phyloP scores from a whole-genome alignment of 2,113 vertebrate genomes.

The Sinosuthora webbiana region DNA sequence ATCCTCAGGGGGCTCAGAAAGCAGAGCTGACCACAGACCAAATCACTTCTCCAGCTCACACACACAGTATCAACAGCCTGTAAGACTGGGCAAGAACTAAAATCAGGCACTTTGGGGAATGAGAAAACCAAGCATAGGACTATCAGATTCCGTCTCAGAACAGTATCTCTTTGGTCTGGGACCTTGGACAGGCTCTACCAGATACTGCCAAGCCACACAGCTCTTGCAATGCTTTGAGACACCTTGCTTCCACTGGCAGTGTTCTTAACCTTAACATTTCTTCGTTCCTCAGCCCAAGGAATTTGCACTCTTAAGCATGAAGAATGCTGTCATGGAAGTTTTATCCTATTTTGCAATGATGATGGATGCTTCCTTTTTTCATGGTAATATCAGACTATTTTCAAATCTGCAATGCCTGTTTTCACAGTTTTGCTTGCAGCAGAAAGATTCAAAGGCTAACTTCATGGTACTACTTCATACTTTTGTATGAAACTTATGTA shows the following conservation, averaged over 20 bases:
- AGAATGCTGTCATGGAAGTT: background rate
- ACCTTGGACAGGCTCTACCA: background rate
- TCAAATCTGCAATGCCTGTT: background rate
- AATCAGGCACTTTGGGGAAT: background rate
- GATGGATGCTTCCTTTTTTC: background rate
- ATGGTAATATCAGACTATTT: background rate
- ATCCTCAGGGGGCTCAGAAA: accelerated
- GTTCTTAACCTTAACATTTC: background rate
- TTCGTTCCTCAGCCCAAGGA: background rate
- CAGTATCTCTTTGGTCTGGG: background rate
- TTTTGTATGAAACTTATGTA: background rate
- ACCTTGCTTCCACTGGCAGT: background rate
- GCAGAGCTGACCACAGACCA: background rate
- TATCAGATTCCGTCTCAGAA: background rate
- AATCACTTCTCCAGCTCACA: background rate
- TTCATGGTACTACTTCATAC: background rate
- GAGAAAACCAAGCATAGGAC: accelerated
- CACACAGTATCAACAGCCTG: background rate
- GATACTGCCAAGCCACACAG: background rate
- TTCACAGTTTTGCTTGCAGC: background rate
- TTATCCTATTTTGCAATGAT: background rate
- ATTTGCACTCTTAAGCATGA: background rate
- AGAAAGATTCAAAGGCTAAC: background rate
- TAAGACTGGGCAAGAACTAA: background rate
- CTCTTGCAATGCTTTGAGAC: background rate